Evolutionary conservation across 2,797 vertebrate species (phyloP).

Genomic region (Rhynchonycteris naso): DNA sequence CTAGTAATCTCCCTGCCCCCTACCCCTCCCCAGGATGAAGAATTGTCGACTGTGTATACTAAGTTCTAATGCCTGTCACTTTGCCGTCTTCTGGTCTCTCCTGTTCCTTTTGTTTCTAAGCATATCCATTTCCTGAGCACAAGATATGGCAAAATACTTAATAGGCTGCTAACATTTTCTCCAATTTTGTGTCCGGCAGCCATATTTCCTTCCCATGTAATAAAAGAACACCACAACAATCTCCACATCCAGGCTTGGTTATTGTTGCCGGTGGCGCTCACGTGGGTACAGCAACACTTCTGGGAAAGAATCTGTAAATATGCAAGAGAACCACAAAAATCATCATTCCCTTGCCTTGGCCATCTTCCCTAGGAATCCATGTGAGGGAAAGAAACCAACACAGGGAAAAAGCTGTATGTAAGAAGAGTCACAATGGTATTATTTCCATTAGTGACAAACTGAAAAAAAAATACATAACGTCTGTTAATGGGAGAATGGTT

Average conservation of each 20-base stretch:
- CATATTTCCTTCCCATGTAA: conserved; percentile 6
- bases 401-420: not conserved
- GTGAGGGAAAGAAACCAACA: not conserved
- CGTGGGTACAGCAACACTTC: not conserved
- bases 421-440: not conserved
- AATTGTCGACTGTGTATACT: not conserved
- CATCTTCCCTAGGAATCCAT: not conserved
- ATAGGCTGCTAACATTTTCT: conserved; percentile 33
- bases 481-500: not conserved
- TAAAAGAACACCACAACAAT: not conserved
- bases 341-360: not conserved
- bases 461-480: not conserved
- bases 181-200: not conserved
- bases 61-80: not conserved
- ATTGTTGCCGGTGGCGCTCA: not conserved
- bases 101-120: conserved; percentile 8
- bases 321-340: not conserved
- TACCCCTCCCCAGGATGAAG: not conserved
- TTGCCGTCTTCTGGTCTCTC: not conserved
- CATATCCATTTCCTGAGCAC: conserved; percentile 36
- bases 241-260: not conserved
- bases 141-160: not conserved
- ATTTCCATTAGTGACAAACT: not conserved
- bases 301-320: not conserved
- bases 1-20: not conserved